Conservation (phyloP, 2,888 invertebrate genomes). For the Agonopterix heracliana region DNA sequence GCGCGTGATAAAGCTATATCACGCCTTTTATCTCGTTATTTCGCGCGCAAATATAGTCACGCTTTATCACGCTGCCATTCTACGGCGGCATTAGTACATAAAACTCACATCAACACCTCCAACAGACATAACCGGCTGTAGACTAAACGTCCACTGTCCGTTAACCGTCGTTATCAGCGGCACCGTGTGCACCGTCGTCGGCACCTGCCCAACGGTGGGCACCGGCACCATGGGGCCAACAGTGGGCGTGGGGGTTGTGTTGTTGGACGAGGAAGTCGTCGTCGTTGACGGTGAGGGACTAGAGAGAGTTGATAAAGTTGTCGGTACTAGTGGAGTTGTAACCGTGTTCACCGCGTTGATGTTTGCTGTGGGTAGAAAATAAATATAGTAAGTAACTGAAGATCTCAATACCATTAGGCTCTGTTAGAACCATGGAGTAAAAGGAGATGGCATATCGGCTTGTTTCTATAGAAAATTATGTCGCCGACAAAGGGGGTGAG, state of each 20-base stretch:
- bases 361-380: conserved; percentile 25
- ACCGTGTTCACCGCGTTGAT: conserved; percentile 37
- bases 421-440: no score
- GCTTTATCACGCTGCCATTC: no score
- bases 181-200: conserved; percentile 54
- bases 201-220: conserved; percentile 32
- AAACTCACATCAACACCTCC: conserved; percentile 54
- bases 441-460: no score
- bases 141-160: conserved; percentile 67
- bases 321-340: conserved; percentile 32
- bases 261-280: conserved; percentile 6
- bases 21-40: no score
- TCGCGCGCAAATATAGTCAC: no score
- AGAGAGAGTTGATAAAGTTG: conserved; percentile 11
- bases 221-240: conserved; percentile 4
- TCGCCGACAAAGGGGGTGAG: no score
- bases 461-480: no score
- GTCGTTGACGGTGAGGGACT: conserved; percentile 8
- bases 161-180: conserved; percentile 64
- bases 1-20: no score
- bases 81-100: neutral
- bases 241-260: conserved; percentile 12
- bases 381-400: neutral
- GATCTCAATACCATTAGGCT: no score
- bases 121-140: conserved; percentile 66